Percentiles rank a stretch among this genome's conserved stretches.
These are phyloP conservation scores for Tetrao urogallus DNA, from an alignment of 2,113 vertebrate genomes.

Conservation along the genomic window DNA sequence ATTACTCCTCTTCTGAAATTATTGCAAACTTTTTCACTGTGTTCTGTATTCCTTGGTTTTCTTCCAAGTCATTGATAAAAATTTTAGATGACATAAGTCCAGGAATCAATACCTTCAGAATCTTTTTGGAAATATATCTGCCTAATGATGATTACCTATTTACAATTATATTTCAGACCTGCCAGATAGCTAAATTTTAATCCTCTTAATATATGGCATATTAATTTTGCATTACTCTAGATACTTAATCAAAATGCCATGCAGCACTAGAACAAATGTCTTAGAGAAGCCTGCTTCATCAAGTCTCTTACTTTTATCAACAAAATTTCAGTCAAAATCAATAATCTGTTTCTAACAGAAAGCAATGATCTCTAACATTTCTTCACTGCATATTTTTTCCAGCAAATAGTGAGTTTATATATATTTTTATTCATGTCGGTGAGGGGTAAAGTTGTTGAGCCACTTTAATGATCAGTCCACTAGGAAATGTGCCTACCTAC, in stretches of 20 bases:
- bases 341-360: background rate
- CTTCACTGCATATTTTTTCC: background rate
- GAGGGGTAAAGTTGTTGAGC: background rate
- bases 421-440: background rate
- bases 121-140: background rate
- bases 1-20: background rate
- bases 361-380: rapidly evolving
- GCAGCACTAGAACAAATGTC: background rate
- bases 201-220: background rate
- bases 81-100: background rate
- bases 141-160: background rate
- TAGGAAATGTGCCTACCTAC: background rate
- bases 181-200: background rate
- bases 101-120: background rate
- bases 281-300: background rate
- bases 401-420: background rate
- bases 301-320: background rate
- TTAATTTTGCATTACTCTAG: background rate
- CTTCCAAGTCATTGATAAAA: background rate
- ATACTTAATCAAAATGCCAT: background rate
- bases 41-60: background rate
- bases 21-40: background rate
- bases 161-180: background rate
- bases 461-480: background rate
- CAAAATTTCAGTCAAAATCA: background rate